Evolutionary conservation across 2,888 invertebrate genomes (phyloP), one percentile per base, ranked within the genome.

Genomic region (Sicus ferrugineus): DNA sequence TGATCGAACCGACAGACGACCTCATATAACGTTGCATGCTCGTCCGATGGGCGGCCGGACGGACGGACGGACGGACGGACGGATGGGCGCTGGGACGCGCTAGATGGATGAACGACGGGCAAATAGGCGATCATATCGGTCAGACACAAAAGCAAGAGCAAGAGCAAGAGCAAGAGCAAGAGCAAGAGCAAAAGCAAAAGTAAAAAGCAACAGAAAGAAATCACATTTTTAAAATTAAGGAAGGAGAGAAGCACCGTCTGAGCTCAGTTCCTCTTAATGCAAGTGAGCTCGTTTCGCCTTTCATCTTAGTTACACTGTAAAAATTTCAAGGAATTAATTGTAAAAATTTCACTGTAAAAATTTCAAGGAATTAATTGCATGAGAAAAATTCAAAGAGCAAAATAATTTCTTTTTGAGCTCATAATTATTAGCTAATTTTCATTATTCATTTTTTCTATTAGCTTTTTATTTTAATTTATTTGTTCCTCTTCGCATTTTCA

Each of bases 1-100:
- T 80, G 80, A 80, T 80, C 79, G 73, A 77, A 80, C 79, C 80
- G 79, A 72, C 72, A 77, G 75, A 75, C 77, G 77, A 78, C 74
- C 74, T 75, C 74, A 72, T 46, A 52, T 63, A 34, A 56, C 69
- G 38, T 28, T 34, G 26, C 23, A 54, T 28, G 54, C 9, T n/a
- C 54, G 38, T 42, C 19, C 42, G 23, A 46, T 14, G 23, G 9
- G 30, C 70, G 66, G 66, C 62, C 59, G 73, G 66, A 72, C 74
- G 46, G 74, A 77, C 50, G 74, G 74, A 73, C 77, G 72, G 64
- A 72, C 76, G 42, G 74, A 76, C 46, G 73, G 75, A 73, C 77
- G 59, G n/a, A 59, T 16, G 54, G 30, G 48, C 67, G 54, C 16
- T n/a, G 7, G 70, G 64, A 72, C 74, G 28, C 42, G 34, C 6